Evolutionary conservation across 1,140 invertebrate genomes (phyloP), one percentile per base, ranked within the genome.

Genomic region (Sweltsa coloradensis): DNA sequence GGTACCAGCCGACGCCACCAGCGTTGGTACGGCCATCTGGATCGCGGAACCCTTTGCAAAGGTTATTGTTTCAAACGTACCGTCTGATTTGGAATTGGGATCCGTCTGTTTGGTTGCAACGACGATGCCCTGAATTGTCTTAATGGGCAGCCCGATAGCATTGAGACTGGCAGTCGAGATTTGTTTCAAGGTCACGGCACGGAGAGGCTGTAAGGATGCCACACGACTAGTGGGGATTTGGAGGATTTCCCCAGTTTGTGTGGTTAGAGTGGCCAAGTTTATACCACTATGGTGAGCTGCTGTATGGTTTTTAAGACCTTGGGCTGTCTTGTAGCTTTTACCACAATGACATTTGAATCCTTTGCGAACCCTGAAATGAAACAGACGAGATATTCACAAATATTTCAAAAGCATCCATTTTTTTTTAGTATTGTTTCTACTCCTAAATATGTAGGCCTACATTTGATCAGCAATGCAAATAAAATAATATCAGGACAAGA

Each of bases 321-420:
- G 77, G 11, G 74, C 67, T 37, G 83, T 84, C 60, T 83, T 83
- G 66, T 87, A 89, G 60, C 78, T 85, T 68, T 87, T 89, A 44
- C 83, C 83, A 66, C 85, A 89, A 57, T 79, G 75, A 64, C 85
- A 89, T 60, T 81, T 81, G 63, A 77, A 85, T 5, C 73, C 74
- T 68, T 86, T 87, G 59, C 75, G 76, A 54, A 84, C 69, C 67
- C 83, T 85, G 62, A 23, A 69, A 69, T 25, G 40, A 52, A 40
- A 45, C 51, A 53, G 16, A 26, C 18, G 25, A 2, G 6, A 2
- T 2, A 2, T 7, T 45, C 16, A 19, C 2, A 34, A 34, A 6
- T n/a, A n/a, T n/a, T n/a, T n/a, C n/a, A 37, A n/a, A 5, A 18
- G n/a, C 34, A 18, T 37, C 22, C 5, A 37, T 5, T 37, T 31